These are phyloP conservation scores for Lingula anatina DNA, from an alignment of 2,888 invertebrate genomes.

Conservation along the genomic window DNA sequence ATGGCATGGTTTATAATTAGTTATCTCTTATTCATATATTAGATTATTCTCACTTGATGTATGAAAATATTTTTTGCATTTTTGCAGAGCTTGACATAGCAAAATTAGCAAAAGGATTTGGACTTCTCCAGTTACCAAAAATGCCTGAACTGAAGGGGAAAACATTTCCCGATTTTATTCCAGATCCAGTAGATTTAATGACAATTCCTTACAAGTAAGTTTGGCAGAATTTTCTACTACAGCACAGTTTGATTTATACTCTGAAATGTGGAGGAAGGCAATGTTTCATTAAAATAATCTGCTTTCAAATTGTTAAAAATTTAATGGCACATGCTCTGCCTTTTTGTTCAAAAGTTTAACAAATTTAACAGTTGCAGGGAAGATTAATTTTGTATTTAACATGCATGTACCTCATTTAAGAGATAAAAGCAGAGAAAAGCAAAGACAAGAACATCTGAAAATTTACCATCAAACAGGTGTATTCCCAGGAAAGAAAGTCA, in stretches of 20 bases:
- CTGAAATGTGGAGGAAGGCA: too few relatives aligned
- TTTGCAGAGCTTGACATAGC: constrained; percentile 81
- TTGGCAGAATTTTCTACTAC: too few relatives aligned
- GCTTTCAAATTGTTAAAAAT: neutral
- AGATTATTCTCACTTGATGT: too few relatives aligned
- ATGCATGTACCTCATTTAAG: constrained; percentile 27
- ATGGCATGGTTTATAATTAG: too few relatives aligned
- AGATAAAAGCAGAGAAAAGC: constrained; percentile 72
- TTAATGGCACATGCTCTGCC: too few relatives aligned
- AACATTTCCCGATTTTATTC: constrained; percentile 57
- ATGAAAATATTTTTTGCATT: too few relatives aligned
- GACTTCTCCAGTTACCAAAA: constrained; percentile 81
- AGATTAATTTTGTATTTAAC: neutral
- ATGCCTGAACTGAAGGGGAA: constrained; percentile 88
- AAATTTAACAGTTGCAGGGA: too few relatives aligned
- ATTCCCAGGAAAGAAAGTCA: neutral
- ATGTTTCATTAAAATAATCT: neutral
- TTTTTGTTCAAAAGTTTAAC: too few relatives aligned
- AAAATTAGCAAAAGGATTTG: constrained; percentile 80
- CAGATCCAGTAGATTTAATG: constrained; percentile 67
- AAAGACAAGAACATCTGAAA: constrained; percentile 67
- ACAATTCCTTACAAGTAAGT: constrained; percentile 63
- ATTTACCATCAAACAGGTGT: constrained; percentile 48
- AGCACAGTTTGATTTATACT: too few relatives aligned
- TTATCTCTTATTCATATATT: too few relatives aligned